Conservation (phyloP, 2,797 vertebrate genomes). For the Mormyrops attenuatus region DNA sequence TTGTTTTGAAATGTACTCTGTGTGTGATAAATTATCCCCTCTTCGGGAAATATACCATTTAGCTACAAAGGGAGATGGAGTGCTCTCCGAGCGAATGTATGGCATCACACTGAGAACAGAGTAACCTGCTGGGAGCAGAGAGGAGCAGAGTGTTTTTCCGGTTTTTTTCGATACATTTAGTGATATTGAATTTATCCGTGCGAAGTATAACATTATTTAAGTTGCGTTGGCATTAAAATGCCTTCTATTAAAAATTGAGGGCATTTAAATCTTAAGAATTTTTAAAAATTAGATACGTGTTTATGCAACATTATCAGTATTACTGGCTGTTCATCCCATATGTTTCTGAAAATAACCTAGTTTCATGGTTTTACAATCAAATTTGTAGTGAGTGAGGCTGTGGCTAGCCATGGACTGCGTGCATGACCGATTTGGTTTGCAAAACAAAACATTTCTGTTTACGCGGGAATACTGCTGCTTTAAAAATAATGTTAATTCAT, state of each 20-base stretch:
- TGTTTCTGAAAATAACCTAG: neutral
- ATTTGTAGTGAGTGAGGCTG: neutral
- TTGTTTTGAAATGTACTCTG: neutral
- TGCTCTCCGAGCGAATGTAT: neutral
- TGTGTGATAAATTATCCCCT: neutral
- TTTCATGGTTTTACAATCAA: neutral
- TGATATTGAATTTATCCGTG: neutral
- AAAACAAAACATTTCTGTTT: neutral
- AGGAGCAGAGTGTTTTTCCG: neutral
- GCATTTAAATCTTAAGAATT: neutral
- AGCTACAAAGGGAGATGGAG: neutral
- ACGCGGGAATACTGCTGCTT: neutral
- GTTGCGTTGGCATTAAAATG: neutral
- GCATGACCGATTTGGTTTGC: neutral
- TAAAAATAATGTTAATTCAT: neutral
- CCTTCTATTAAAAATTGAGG: neutral
- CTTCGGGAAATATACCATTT: neutral
- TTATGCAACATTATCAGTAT: neutral
- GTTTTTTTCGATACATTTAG: neutral
- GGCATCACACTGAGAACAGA: neutral
- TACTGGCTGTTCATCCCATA: neutral
- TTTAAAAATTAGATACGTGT: neutral
- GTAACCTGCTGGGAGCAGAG: neutral
- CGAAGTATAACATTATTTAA: neutral
- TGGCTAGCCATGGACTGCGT: neutral